Evolutionary conservation across 2,888 invertebrate species (phyloP).

Genomic region (Lasioglossum pauxillum): DNA sequence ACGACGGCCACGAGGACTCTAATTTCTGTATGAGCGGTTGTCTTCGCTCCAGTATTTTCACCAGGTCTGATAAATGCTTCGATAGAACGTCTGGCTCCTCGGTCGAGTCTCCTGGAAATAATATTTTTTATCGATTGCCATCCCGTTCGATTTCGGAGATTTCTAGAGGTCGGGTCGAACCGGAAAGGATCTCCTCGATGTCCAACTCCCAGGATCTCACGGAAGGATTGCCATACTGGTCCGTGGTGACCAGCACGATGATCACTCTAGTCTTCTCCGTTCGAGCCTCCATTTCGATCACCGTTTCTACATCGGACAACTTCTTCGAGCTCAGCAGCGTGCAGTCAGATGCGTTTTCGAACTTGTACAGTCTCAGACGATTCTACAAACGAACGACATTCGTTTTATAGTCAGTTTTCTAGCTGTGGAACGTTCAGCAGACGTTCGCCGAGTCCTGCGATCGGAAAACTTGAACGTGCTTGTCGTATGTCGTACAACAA

Average conservation of each 20-base stretch:
- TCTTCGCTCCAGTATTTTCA: slow-evolving; percentile 64
- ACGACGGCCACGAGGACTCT: slow-evolving; percentile 63
- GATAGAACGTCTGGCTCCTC: slow-evolving; percentile 45
- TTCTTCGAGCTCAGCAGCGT: slow-evolving; percentile 18
- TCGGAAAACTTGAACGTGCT: neutral
- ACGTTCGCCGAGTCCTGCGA: neutral
- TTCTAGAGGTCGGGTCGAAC: slow-evolving; percentile 7
- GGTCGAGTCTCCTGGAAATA: slow-evolving; percentile 50
- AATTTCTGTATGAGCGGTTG: slow-evolving; percentile 66
- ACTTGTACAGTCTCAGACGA: slow-evolving; percentile 69
- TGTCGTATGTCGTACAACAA: too few relatives aligned
- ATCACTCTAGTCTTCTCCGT: slow-evolving; percentile 55
- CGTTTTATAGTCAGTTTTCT: neutral
- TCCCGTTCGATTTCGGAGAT: neutral
- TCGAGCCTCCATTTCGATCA: slow-evolving; percentile 70
- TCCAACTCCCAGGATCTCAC: slow-evolving; percentile 70
- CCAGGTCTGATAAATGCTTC: slow-evolving; percentile 70
- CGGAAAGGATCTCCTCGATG: slow-evolving; percentile 50
- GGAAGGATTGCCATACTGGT: slow-evolving; percentile 45
- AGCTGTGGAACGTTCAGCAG: neutral
- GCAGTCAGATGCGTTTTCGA: slow-evolving; percentile 56
- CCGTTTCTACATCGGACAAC: slow-evolving; percentile 48
- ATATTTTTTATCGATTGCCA: neutral
- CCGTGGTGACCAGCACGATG: slow-evolving; percentile 65
- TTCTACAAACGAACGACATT: slow-evolving; percentile 52